Evolutionary conservation across 2,113 vertebrate genomes (phyloP), one percentile per base, ranked within the genome.

Genomic region (Lepidiolamprologus cunningtoni): DNA sequence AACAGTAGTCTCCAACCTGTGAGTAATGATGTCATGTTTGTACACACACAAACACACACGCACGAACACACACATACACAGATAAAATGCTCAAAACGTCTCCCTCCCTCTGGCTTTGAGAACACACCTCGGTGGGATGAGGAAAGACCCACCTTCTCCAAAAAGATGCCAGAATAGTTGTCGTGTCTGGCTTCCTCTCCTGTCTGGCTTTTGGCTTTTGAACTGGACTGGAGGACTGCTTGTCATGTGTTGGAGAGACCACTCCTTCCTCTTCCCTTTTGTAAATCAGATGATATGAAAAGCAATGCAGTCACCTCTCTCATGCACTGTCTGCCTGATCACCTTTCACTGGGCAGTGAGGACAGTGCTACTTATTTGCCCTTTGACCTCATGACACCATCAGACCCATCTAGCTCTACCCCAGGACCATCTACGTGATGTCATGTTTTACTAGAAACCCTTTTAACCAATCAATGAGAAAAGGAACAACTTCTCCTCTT

Each of bases 1-100:
- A 95, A 95, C 87, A 94, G 81, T 94, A 94, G 91, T 94, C 95
- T 94, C 93, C 93, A 92, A 94, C 92, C 94, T 94, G 96, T 97
- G 96, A 97, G 96, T 97, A 96, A 97, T 96, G 96, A 97, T 97
- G 96, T 97, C 96, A 96, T 95, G 95, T 96, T 96, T 96, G 95
- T 95, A 93, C 92, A 94, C 93, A 91, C 82, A 90, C 23, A 89
- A 92, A 94, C 92, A 91, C 80, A 86, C 37, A 87, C 53, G 86
- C 89, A 89, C 89, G 90, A 85, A 84, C 63, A 89, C 57, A 86
- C 57, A 83, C 58, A 31, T 11, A 84, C 86, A 87, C 73, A 91
- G 57, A 93, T 78, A 53, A 83, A 86, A 84, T 87, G 94, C 94
- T 95, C 92, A 81, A 90, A 94, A 95, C 93, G 94, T 95, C 95